Conservation (phyloP, 1,140 invertebrate genomes). For the Leptoteleia sp. region DNA sequence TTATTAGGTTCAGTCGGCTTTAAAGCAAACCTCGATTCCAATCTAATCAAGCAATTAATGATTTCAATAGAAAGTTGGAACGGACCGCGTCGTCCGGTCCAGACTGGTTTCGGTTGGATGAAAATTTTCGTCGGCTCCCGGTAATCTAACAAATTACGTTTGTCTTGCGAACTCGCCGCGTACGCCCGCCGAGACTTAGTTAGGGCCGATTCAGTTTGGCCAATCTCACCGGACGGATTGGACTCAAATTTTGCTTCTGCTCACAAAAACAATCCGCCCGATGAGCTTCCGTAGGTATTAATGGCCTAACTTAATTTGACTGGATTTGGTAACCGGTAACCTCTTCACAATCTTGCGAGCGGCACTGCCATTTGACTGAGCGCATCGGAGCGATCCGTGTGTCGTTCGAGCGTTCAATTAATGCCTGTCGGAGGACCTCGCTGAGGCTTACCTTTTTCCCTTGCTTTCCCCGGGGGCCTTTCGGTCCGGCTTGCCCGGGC, state of each 20-base stretch:
- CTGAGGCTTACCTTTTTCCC: constrained; percentile 91
- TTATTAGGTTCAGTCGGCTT: not conserved
- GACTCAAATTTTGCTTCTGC: constrained; percentile 3
- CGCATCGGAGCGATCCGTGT: constrained; percentile 3
- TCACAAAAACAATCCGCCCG: constrained; percentile 4
- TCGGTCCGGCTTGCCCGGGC: constrained; percentile 87
- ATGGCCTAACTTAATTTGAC: constrained; percentile 2
- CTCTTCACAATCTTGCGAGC: too few species aligned
- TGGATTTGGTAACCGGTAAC: too few species aligned
- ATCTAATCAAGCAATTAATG: constrained; percentile 23
- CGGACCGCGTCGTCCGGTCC: not conserved
- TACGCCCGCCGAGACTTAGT: too few species aligned
- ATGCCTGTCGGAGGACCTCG: constrained; percentile 76
- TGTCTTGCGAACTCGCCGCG: constrained; percentile 14
- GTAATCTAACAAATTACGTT: constrained; percentile 11
- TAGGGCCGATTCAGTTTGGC: constrained; percentile 6
- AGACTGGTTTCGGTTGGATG: constrained; percentile 1
- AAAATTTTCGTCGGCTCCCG: not conserved
- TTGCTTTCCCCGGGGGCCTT: constrained; percentile 89
- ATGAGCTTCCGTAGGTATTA: not conserved
- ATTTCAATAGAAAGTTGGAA: constrained; percentile 32
- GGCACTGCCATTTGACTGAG: constrained; percentile 40
- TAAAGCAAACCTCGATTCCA: constrained; percentile 1
- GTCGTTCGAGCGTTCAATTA: constrained; percentile 32
- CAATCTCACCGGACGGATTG: not conserved